Base-by-base conservation (phyloP, 2,113 vertebrate genomes). In the Oncorhynchus masou region DNA sequence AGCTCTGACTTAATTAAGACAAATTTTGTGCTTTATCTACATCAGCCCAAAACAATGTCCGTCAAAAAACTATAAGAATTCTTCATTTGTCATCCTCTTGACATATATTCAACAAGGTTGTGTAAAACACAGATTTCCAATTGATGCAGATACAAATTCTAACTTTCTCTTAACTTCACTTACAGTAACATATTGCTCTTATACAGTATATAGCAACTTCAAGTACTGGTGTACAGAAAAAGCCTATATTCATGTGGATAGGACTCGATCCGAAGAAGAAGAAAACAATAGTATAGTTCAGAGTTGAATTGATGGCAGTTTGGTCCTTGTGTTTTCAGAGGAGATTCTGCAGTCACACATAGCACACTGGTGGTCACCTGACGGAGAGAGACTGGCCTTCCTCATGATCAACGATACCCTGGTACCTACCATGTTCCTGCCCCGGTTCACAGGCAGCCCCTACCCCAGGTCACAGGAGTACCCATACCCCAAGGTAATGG, bases 351-450 rank as follows among this genome's bases (percentile, higher is more conserved):
- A 86, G 57, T 95, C 94, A 51, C 95, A 97, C 5, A 13, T 96
- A 80, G 93, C 96, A 73, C 95, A 97, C 89, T 98, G 97, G 97
- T 98, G 96, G 96, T 98, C 97, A 39, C 97, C 96, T 20, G 96
- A 98, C 0, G 96, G 96, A 83, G 96, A 96, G 77, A 93, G 94
- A 6, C 84, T 98, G 87, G 97, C 97, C 0, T 98, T 96, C 88
- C 91, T 98, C 83, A 95, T 92, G 88, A 94, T 98, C 73, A 96
- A 98, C 79, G 94, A 97, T 85, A 93, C 94, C 0, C 82, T 94
- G 88, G 97, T 98, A 2, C 96, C 97, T 2, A 96, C 91, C 80
- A 95, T 97, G 96, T 83, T 92, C n/a, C 92, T 98, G 68, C 94
- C 97, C 16, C 92, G 87, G 1, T 97, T 96, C 89, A 98, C 96